phyloP scores from a whole-genome alignment of 2,888 invertebrate species.

The Microctonus hyperodae region DNA sequence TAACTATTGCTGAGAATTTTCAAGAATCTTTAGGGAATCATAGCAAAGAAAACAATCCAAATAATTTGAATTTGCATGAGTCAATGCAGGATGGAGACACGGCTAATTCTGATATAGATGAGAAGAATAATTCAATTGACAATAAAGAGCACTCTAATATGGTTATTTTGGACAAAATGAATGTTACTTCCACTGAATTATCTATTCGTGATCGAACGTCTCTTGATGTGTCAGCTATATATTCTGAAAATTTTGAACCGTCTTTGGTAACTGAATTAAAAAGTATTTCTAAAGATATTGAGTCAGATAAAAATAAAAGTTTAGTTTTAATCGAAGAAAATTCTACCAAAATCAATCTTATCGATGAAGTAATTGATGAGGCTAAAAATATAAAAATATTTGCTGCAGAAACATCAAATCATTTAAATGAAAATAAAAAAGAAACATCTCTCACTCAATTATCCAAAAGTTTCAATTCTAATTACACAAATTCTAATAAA shows the following conservation, averaged over 20 bases:
- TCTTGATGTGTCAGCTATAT: slow-evolving; percentile 35
- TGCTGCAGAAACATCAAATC: background rate
- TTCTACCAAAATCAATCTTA: background rate
- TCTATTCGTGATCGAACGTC: slow-evolving; percentile 38
- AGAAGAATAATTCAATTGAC: background rate
- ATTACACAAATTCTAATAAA: background rate
- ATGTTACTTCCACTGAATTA: slow-evolving; percentile 28
- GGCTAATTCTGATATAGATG: background rate
- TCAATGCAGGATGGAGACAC: background rate
- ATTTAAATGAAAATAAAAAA: background rate
- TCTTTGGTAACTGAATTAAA: slow-evolving; percentile 1
- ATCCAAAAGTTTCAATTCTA: background rate
- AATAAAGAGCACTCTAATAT: background rate
- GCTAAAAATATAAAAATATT: slow-evolving; percentile 1
- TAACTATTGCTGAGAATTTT: background rate
- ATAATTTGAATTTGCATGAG: too few species aligned
- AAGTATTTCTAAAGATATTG: background rate
- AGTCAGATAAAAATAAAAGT: slow-evolving; percentile 1
- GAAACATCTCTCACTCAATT: background rate
- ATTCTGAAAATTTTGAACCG: slow-evolving; percentile 37
- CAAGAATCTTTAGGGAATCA: background rate
- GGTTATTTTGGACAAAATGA: slow-evolving; percentile 13
- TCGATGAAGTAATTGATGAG: background rate
- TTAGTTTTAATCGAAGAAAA: background rate
- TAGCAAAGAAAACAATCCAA: background rate